Conservation (phyloP, 2,797 vertebrate genomes). For the Silurus aristotelis region DNA sequence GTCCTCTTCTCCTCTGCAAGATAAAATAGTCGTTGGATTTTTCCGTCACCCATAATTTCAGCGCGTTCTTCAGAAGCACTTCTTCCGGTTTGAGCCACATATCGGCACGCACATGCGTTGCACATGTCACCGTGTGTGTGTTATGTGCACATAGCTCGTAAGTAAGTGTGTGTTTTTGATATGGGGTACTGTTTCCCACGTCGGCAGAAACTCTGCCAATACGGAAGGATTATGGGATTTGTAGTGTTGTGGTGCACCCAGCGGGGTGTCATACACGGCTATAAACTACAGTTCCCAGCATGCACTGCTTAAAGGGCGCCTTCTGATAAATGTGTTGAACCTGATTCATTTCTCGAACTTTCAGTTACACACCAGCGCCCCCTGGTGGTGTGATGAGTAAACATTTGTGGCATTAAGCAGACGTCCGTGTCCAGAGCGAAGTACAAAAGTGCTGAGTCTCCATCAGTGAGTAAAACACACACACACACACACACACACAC, state of each 20-base stretch:
- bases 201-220: constrained; percentile 68
- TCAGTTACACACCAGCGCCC: too few species aligned
- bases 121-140: constrained; percentile 62
- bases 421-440: too few species aligned
- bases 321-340: too few species aligned
- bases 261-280: rapidly evolving
- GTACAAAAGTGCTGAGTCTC: too few species aligned
- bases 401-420: too few species aligned
- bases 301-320: not conserved
- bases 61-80: constrained; percentile 92
- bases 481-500: too few species aligned
- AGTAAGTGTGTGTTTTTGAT: constrained; percentile 74
- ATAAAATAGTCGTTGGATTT: constrained; percentile 92
- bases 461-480: too few species aligned
- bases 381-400: too few species aligned
- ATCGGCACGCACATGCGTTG: constrained; percentile 54
- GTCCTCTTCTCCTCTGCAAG: constrained; percentile 89
- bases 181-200: constrained; percentile 71
- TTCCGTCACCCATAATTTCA: constrained; percentile 93
- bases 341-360: too few species aligned
- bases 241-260: not conserved
- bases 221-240: constrained; percentile 3
- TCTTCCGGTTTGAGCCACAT: constrained; percentile 99
- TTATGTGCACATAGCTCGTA: constrained; percentile 51
- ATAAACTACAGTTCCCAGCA: constrained; percentile 67